Percentiles rank a stretch among this genome's conserved stretches.
These are phyloP conservation scores for Frankliniella fusca DNA, from an alignment of 2,888 invertebrate species.

Conservation along the genomic window DNA sequence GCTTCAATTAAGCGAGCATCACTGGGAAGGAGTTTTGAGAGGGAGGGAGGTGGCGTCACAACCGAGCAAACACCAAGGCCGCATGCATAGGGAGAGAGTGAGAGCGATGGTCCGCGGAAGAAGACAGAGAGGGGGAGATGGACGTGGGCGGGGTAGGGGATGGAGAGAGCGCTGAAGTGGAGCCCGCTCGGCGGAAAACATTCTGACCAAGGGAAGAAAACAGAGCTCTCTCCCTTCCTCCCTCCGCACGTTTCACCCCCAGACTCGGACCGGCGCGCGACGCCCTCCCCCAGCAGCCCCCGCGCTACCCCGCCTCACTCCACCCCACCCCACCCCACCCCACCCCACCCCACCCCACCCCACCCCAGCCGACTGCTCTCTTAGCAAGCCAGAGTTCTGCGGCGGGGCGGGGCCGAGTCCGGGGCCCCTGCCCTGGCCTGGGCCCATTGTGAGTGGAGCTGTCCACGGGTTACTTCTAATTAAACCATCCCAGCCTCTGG, in stretches of 20 bases:
- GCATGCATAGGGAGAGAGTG: background rate
- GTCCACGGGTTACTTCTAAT: conserved; percentile 26
- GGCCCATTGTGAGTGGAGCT: conserved; percentile 15
- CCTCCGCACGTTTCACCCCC: background rate
- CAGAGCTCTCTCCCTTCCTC: background rate
- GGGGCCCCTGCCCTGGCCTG: too few relatives aligned
- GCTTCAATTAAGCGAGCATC: too few relatives aligned
- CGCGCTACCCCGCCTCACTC: background rate
- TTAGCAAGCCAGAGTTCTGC: conserved; percentile 24
- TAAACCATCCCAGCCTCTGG: conserved; percentile 3
- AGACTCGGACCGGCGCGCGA: background rate
- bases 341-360: background rate
- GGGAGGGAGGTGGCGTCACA: too few relatives aligned
- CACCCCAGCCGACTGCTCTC: background rate
- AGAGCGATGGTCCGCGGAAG: background rate
- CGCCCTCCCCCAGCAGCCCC: background rate
- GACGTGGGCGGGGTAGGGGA: background rate
- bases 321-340: background rate
- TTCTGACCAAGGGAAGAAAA: conserved; percentile 19
- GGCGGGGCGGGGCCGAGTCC: background rate
- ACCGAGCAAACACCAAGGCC: too few relatives aligned
- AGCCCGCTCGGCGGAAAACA: conserved; percentile 17
- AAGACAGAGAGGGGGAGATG: background rate
- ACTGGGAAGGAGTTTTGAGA: too few relatives aligned
- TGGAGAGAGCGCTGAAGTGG: background rate